These are phyloP conservation scores for Lasioglossum villosulum DNA, from an alignment of 2,888 invertebrate genomes.

Conservation along the genomic window DNA sequence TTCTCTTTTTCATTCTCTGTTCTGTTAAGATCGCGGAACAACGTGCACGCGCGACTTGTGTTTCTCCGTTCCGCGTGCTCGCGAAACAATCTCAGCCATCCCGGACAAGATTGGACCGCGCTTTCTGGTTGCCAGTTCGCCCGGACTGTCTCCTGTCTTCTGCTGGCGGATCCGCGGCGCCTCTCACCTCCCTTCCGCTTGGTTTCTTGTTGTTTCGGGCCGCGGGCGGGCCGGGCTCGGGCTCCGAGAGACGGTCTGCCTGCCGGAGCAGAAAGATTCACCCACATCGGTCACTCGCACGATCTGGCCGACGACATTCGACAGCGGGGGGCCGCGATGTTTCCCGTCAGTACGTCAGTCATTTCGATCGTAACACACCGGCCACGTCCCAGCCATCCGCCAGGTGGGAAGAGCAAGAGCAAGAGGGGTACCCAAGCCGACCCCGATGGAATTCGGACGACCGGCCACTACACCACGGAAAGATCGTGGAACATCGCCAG, in stretches of 20 bases:
- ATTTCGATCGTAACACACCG: slow-evolving; percentile 79
- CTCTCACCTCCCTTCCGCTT: slow-evolving; percentile 28
- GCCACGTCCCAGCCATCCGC: slow-evolving; percentile 63
- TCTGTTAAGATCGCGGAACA: slow-evolving; percentile 25
- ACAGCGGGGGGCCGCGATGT: slow-evolving; percentile 82
- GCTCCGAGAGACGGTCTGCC: slow-evolving; percentile 31
- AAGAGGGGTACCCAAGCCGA: slow-evolving; percentile 59
- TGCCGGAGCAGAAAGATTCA: slow-evolving; percentile 73
- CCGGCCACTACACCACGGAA: background rate
- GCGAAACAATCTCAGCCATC: slow-evolving; percentile 58
- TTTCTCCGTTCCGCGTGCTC: slow-evolving; percentile 42
- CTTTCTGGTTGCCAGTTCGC: slow-evolving; percentile 36
- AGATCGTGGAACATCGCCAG: background rate
- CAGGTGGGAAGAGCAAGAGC: slow-evolving; percentile 54
- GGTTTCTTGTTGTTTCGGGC: slow-evolving; percentile 53
- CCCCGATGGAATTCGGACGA: slow-evolving; percentile 74
- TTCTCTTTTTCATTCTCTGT: background rate
- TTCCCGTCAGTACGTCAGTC: slow-evolving; percentile 82
- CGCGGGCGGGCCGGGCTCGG: slow-evolving; percentile 1
- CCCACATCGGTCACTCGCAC: slow-evolving; percentile 80
- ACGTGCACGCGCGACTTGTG: slow-evolving; percentile 46
- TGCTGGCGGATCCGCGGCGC: background rate
- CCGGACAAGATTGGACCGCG: slow-evolving; percentile 49
- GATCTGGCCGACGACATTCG: slow-evolving; percentile 80
- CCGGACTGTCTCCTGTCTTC: slow-evolving; percentile 19